Evolutionary conservation across 2,113 vertebrate species (phyloP).

Genomic region (Paradisaea rubra): DNA sequence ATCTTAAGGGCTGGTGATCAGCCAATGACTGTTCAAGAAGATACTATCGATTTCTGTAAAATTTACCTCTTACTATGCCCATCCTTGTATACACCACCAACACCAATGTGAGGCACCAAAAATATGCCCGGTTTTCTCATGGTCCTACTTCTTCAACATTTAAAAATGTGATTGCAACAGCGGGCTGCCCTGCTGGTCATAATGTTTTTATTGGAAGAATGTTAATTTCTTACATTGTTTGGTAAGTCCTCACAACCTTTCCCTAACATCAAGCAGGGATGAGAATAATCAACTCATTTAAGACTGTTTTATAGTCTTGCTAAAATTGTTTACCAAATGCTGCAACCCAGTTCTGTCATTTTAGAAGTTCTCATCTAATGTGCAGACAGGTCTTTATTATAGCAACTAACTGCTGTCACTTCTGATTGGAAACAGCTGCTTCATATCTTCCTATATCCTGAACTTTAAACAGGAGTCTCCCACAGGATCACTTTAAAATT

Average conservation of each 20-base stretch:
- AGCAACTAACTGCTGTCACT: background rate
- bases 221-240: background rate
- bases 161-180: background rate
- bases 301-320: background rate
- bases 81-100: accelerated
- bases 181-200: background rate
- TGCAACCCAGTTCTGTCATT: background rate
- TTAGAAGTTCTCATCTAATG: background rate
- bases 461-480: background rate
- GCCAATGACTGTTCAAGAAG: background rate
- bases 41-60: background rate
- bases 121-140: background rate
- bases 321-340: background rate
- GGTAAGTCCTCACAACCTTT: background rate
- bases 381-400: background rate
- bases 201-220: background rate
- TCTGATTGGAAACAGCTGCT: background rate
- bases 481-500: background rate
- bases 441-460: background rate
- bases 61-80: background rate
- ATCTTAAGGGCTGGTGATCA: background rate
- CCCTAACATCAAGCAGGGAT: background rate
- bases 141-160: background rate
- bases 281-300: background rate
- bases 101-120: background rate